A percentile compares a stretch with the other conserved stretches of the same genome.
Conservation (phyloP, 2,797 vertebrate species). For the Rhinichthys osculus region DNA sequence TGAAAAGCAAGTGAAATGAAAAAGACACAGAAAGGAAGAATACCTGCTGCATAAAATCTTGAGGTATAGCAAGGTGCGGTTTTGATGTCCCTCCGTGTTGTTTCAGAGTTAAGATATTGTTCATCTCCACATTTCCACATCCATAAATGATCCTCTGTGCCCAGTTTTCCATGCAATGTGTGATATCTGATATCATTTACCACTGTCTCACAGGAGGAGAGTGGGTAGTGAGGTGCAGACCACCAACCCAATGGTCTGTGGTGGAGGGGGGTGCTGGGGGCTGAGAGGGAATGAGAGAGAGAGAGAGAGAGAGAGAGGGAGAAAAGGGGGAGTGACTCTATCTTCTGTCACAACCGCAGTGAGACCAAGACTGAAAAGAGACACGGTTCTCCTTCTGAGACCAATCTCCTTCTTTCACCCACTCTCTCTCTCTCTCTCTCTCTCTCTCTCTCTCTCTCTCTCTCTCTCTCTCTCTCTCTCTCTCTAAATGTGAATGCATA, state of each 20-base stretch:
- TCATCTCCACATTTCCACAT: constrained; percentile 32
- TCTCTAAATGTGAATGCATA: not conserved
- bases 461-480: not conserved
- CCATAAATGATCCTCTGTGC: constrained; percentile 33
- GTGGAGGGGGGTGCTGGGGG: not conserved
- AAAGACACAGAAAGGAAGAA: constrained; percentile 17
- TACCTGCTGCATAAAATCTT: constrained; percentile 51
- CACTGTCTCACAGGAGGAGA: constrained; percentile 40
- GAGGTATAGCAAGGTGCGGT: not conserved
- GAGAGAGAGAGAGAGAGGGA: constrained; percentile 4
- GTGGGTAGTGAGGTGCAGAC: constrained; percentile 29
- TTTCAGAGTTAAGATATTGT: constrained; percentile 32
- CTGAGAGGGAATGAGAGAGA: constrained; percentile 1
- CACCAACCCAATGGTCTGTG: constrained; percentile 45
- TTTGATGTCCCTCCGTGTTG: constrained; percentile 34
- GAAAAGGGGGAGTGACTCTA: constrained; percentile 12
- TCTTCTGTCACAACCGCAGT: constrained; percentile 26
- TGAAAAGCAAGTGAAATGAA: constrained; percentile 6
- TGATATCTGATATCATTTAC: constrained; percentile 33
- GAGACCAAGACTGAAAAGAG: constrained; percentile 26
- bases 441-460: not conserved
- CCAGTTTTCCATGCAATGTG: constrained; percentile 27
- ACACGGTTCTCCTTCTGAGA: not conserved
- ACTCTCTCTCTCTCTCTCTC: not conserved
- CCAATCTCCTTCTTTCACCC: not conserved